Evolutionary conservation across 2,113 vertebrate genomes (phyloP), one percentile per base, ranked within the genome.

Genomic region (Archocentrus centrarchus): DNA sequence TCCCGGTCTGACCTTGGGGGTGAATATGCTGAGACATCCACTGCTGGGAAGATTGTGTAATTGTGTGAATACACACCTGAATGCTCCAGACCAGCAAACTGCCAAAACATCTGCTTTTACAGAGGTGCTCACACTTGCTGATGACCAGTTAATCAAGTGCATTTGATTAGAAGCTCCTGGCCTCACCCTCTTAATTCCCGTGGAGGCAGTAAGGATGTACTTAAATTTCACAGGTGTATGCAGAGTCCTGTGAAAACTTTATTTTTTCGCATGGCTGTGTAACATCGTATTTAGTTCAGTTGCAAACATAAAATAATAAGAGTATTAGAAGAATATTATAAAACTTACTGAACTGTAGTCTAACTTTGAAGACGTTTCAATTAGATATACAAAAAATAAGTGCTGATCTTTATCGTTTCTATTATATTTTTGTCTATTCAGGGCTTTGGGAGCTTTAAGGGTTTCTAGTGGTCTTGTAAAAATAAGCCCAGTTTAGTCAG

Each of bases 401-500:
- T 78, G 76, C 59, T 92, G 77, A 85, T 47, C 80, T 86, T 82
- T 80, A 55, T 80, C 62, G 76, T 35, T 77, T 75, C 77, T 62
- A 59, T 14, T 22, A 15, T 13, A 44, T 79, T 82, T 75, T 61
- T 79, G 62, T 79, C 68, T 75, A 59, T 81, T 83, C 60, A 66
- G 32, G 75, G 55, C 47, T 20, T 24, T 35, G 50, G 75, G 63
- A 76, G 61, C 55, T 84, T 83, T 73, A 59, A 17, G 76, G 80
- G 82, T 84, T 86, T 88, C 66, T 79, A 39, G 57, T 82, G 80
- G 77, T 91, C 81, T 89, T 90, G 73, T 82, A 82, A 86, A 93
- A 96, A 94, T 80, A 91, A 79, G 61, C 57, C 77, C 73, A 82
- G 81, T 78, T 82, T n/a, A 85, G 86, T 83, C 85, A 88, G 92